Evolutionary conservation across 35 echinoderm and acorn worm species (phyloP).

Genomic region (Stichopus chloronotus): DNA sequence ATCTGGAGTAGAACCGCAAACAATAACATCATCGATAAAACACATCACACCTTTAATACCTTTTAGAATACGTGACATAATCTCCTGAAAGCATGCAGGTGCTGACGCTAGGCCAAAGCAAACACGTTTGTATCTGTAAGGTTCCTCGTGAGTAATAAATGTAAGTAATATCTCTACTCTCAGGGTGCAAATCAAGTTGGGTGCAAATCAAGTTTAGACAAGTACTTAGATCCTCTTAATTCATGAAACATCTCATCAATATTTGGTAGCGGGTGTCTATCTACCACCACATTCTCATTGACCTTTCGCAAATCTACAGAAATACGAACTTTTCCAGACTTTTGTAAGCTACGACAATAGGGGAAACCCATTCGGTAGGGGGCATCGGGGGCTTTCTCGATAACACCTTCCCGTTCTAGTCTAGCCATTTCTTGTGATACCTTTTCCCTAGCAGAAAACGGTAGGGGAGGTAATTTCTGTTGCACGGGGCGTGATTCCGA

Average conservation of each 20-base stretch:
- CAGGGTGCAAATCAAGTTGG: slow-evolving; percentile 4
- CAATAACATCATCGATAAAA: slow-evolving; percentile 36
- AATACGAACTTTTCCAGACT: slow-evolving; percentile 26
- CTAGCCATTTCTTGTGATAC: background rate
- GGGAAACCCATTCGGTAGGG: slow-evolving; percentile 38
- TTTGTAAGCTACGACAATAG: slow-evolving; percentile 26
- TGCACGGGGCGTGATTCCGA: too few relatives aligned
- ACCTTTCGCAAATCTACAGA: slow-evolving; percentile 9
- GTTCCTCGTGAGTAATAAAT: background rate
- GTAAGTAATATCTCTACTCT: background rate
- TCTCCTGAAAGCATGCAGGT: slow-evolving; percentile 16
- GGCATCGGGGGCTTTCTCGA: background rate
- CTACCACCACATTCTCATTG: slow-evolving; percentile 6
- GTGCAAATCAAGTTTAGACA: background rate
- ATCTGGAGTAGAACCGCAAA: background rate
- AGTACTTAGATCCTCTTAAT: too few relatives aligned
- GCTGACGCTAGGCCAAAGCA: slow-evolving; percentile 8
- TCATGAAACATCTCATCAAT: too few relatives aligned
- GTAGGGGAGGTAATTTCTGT: too few relatives aligned
- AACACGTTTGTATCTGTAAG: background rate
- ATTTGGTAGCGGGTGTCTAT: too few relatives aligned
- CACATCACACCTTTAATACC: background rate
- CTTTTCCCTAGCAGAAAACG: slow-evolving; percentile 24
- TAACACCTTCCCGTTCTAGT: slow-evolving; percentile 1
- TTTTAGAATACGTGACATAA: background rate